Base-by-base conservation (phyloP, 2,113 vertebrate species). In the Chelonoidis abingdonii region DNA sequence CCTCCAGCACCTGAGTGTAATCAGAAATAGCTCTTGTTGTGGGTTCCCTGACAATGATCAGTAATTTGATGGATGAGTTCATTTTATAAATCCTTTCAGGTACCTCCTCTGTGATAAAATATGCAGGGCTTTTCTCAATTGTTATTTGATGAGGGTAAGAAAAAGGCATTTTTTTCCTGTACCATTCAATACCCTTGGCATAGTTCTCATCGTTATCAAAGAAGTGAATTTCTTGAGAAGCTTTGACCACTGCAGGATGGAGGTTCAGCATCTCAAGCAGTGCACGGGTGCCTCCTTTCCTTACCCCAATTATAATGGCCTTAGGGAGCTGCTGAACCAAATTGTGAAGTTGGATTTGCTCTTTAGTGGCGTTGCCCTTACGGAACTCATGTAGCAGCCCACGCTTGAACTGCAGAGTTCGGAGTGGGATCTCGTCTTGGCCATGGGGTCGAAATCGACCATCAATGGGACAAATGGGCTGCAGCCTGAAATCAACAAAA, bases 1-100 rank as follows among this genome's bases (percentile, higher is more conserved):
- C 99, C 97, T 99, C 99, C 97, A 99, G 98, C 95, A 99, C 99
- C 98, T 99, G 99, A 94, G 99, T 99, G 93, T 99, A 99, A 98
- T 99, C 99, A 38, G 99, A 99, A 98, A 99, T 98, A 93, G 99
- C 99, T 97, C 99, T 98, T 95, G 99, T 99, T 93, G 99, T 99
- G 89, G 99, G 99, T 96, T 99, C 99, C 57, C 99, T 98, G 94
- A 99, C 99, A 89, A 99, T 99, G 97, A 99, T 98, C 97, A 99
- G 95, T 98, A 99, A 97, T 97, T 99, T 99, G 98, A 99, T 99
- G 98, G 99, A 99, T 72, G 99, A 99, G 98, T 99, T 99, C 99
- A 99, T 99, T 98, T 99, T 99, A 97, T 99, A 99, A 98, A 99
- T 99, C 97, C 99, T 99, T 98, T 99, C 99, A 6, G 99, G 99